Evolutionary conservation across 2,797 vertebrate species (phyloP), one percentile per base, ranked within the genome.

Genomic region (Micromesistius poutassou): DNA sequence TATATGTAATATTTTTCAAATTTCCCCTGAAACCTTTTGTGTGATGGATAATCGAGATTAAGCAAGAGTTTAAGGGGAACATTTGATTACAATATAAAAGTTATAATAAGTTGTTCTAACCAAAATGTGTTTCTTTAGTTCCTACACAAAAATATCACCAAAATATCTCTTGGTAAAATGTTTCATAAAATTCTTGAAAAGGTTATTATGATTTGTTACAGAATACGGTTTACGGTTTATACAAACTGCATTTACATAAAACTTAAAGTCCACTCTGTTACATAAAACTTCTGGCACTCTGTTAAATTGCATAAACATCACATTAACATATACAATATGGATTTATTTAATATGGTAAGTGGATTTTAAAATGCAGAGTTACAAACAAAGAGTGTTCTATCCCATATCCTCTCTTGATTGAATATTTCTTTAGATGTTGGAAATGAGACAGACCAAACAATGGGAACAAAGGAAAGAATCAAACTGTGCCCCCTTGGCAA

Each of bases 401-500:
- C 28, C 28, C 78, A 77, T 38, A 72, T 33, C 71, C 33, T 35
- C 12, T 50, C 73, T 55, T 42, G n/a, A 55, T 40, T 78, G 9
- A 70, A 40, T 76, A 77, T 78, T 75, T 79, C n/a, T 10, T 73
- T 10, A 79, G 73, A 73, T 83, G 40, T 83, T 66, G 22, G 68
- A 78, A 30, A 72, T 77, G 70, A 79, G 78, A 79, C 73, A 77
- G 80, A 77, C 5, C 46, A 66, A 74, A 73, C 83, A 72, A 50
- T 16, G 77, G 66, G 79, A 80, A 79, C 74, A 72, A 25, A 84
- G n/a, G 40, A 84, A 74, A 22, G 16, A 42, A 9, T 66, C 36
- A 75, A 81, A 82, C 82, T 79, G 87, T 74, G 74, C 80, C 86
- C 87, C 78, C 79, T 78, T 71, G 71, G 22, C 42, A 73, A 2